These are phyloP conservation scores for Scolopax rusticola DNA, from an alignment of 2,797 vertebrate species.

Conservation along the genomic window DNA sequence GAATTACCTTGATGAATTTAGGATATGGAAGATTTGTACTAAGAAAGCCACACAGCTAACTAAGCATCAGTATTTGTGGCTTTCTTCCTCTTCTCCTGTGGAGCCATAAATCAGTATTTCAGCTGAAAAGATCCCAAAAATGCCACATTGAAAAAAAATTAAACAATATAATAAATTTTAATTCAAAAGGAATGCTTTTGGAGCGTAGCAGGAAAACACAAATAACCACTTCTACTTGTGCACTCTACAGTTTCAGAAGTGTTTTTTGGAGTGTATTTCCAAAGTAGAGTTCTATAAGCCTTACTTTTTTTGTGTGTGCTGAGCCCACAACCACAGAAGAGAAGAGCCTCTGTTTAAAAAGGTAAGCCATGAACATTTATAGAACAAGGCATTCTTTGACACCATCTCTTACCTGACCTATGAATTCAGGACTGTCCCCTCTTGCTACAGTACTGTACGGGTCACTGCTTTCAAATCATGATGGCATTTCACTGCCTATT, in stretches of 20 bases:
- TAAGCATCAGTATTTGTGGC: background rate
- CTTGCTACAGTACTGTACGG: slow-evolving; percentile 56
- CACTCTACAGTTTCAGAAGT: background rate
- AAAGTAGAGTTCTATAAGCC: background rate
- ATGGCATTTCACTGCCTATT: slow-evolving; percentile 66
- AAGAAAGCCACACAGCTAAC: slow-evolving; percentile 5
- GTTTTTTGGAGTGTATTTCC: slow-evolving; percentile 28
- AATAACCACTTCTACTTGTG: background rate
- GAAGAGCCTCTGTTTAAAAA: slow-evolving; percentile 57
- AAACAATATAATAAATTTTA: background rate
- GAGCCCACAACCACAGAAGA: slow-evolving; percentile 65
- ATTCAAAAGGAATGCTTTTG: background rate
- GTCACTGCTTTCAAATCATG: slow-evolving; percentile 62
- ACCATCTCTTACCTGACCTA: slow-evolving; percentile 64
- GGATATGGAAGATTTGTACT: background rate
- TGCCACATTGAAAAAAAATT: background rate
- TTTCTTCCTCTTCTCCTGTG: background rate
- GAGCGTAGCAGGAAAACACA: background rate
- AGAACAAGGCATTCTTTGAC: slow-evolving; percentile 58
- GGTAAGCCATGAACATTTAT: slow-evolving; percentile 33
- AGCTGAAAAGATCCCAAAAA: background rate
- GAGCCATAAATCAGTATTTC: background rate
- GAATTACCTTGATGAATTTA: background rate
- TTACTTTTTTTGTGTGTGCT: background rate
- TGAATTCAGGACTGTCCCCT: slow-evolving; percentile 49